Conservation (phyloP, 2,113 vertebrate species). For the Toxotes jaculatrix region DNA sequence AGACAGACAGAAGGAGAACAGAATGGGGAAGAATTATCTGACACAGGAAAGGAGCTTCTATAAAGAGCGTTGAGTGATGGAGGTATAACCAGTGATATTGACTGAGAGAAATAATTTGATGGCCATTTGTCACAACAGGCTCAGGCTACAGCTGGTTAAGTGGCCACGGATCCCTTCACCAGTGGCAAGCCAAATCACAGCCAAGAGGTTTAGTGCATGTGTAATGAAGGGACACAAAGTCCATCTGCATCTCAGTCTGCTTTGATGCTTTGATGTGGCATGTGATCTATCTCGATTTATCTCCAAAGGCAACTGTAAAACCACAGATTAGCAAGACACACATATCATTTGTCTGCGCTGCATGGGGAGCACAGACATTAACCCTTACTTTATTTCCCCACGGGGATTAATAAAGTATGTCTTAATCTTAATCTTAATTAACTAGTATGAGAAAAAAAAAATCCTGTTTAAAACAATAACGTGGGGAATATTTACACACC, state of each 20-base stretch:
- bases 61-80: conserved; percentile 56
- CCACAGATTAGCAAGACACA: conserved; percentile 54
- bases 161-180: conserved; percentile 68
- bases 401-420: no score
- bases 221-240: conserved; percentile 78
- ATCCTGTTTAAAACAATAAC: not conserved
- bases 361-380: conserved; percentile 27
- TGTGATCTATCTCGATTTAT: conserved; percentile 68
- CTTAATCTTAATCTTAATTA: not conserved
- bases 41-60: conserved; percentile 69
- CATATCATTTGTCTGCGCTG: conserved; percentile 40
- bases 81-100: conserved; percentile 52
- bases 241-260: conserved; percentile 80
- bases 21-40: conserved; percentile 49
- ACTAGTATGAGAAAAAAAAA: not conserved
- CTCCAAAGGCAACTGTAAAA: conserved; percentile 55
- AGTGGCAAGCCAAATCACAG: conserved; percentile 72
- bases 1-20: conserved; percentile 21
- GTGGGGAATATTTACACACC: not conserved
- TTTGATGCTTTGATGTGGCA: conserved; percentile 76
- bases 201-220: conserved; percentile 77
- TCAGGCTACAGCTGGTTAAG: conserved; percentile 75
- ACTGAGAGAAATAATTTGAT: conserved; percentile 70
- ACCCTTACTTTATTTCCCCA: no score
- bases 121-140: conserved; percentile 61